Percentiles rank a stretch among this genome's conserved stretches.
Conservation (phyloP, 2,888 invertebrate species). For the Timema podura region DNA sequence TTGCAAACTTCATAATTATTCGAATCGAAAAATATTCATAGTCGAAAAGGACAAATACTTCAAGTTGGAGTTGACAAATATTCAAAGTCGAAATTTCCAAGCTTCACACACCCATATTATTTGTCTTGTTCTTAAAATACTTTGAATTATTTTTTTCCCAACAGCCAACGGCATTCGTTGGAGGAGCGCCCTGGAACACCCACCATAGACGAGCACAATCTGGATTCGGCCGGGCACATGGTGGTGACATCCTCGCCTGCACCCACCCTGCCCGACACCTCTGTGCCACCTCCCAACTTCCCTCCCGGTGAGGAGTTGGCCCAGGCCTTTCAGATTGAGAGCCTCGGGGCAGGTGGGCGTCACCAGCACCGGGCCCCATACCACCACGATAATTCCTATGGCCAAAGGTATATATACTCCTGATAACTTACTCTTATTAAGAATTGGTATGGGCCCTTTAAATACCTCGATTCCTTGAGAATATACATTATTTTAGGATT, state of each 20-base stretch:
- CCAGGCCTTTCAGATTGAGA: conserved; percentile 29
- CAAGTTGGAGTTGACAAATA: too few relatives aligned
- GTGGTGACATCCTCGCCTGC: conserved; percentile 1
- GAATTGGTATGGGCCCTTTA: too few relatives aligned
- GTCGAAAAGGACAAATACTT: background rate
- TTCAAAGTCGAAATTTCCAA: too few relatives aligned
- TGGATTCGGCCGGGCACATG: conserved; percentile 20
- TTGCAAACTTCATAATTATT: background rate
- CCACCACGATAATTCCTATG: conserved; percentile 8
- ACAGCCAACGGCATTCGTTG: conserved; percentile 37
- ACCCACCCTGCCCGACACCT: conserved; percentile 33
- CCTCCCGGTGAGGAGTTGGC: conserved; percentile 29
- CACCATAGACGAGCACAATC: conserved; percentile 59
- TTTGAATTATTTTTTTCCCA: background rate
- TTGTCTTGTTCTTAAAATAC: background rate
- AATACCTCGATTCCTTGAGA: too few relatives aligned
- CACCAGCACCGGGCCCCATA: background rate
- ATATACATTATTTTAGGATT: too few relatives aligned
- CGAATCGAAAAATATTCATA: too few relatives aligned
- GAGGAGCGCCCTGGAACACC: conserved; percentile 70
- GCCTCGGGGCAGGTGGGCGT: conserved; percentile 36
- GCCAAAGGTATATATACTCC: background rate
- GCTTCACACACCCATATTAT: background rate
- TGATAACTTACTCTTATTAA: too few relatives aligned
- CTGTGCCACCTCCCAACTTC: conserved; percentile 33